phyloP scores from a whole-genome alignment of 2,888 invertebrate genomes.

The Lithophane leautieri region DNA sequence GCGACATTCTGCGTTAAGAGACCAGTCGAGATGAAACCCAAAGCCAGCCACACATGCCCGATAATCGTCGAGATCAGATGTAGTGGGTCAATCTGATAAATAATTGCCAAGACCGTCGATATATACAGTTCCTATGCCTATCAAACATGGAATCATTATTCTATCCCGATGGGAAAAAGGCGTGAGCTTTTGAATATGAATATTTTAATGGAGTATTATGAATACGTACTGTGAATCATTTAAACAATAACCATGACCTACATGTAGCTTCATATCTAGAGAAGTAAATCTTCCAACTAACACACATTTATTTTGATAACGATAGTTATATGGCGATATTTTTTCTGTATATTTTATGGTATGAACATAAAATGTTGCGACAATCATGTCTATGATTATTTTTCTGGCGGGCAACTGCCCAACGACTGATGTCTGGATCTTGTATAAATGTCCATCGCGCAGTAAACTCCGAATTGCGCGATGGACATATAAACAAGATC shows the following conservation, averaged over 20 bases:
- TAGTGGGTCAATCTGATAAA: not conserved
- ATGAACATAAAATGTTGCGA: conserved; percentile 23
- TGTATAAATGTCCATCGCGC: no score
- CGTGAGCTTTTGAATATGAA: not conserved
- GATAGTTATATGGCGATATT: conserved; percentile 17
- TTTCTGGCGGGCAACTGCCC: no score
- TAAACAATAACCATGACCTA: conserved; percentile 32
- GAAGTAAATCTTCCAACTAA: conserved; percentile 31
- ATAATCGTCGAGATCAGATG: not conserved
- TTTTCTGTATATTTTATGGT: conserved; percentile 31
- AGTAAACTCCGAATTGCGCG: no score
- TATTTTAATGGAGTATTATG: not conserved
- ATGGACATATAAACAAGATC: no score
- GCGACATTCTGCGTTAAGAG: no score
- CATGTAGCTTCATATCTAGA: conserved; percentile 17
- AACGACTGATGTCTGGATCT: no score
- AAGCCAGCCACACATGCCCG: no score
- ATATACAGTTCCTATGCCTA: no score
- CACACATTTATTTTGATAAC: conserved; percentile 36
- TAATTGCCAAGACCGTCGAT: not conserved
- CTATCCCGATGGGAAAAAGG: not conserved
- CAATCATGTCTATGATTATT: not conserved
- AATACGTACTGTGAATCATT: not conserved
- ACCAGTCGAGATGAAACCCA: no score
- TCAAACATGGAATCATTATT: not conserved